These are phyloP conservation scores for Euphonia xanthogaster DNA, from an alignment of 2,797 vertebrate genomes.

Conservation along the genomic window DNA sequence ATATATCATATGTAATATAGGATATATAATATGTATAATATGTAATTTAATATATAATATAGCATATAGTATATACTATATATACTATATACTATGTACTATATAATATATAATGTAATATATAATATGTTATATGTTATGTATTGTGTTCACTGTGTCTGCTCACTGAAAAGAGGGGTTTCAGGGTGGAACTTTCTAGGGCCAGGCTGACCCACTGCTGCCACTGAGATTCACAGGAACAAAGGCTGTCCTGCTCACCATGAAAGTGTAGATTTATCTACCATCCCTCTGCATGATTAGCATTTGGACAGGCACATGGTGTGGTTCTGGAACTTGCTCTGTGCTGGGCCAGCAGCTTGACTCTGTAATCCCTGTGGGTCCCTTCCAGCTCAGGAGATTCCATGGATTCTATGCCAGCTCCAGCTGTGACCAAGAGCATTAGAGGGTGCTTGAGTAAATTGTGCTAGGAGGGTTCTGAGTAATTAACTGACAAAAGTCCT, in stretches of 20 bases:
- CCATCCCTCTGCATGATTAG: neutral
- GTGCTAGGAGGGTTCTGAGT: neutral
- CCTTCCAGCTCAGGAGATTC: neutral
- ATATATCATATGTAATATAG: too few species aligned
- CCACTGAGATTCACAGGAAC: neutral
- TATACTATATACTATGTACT: too few species aligned
- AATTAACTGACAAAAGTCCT: neutral
- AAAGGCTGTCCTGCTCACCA: rapidly evolving
- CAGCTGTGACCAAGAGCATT: neutral
- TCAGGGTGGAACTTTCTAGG: neutral
- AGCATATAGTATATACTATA: too few species aligned
- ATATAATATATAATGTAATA: too few species aligned
- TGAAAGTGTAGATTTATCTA: neutral
- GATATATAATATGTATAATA: neutral
- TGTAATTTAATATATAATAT: too few species aligned
- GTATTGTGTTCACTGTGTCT: neutral
- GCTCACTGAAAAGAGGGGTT: neutral
- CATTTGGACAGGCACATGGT: neutral
- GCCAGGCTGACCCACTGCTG: neutral
- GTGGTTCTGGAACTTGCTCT: neutral
- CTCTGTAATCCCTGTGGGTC: neutral
- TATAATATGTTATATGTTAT: neutral
- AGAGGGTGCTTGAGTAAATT: neutral
- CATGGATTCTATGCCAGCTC: neutral
- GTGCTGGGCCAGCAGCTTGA: neutral